These are phyloP conservation scores for Syndactyla subalaris DNA, from an alignment of 2,797 vertebrate species.

Conservation along the genomic window DNA sequence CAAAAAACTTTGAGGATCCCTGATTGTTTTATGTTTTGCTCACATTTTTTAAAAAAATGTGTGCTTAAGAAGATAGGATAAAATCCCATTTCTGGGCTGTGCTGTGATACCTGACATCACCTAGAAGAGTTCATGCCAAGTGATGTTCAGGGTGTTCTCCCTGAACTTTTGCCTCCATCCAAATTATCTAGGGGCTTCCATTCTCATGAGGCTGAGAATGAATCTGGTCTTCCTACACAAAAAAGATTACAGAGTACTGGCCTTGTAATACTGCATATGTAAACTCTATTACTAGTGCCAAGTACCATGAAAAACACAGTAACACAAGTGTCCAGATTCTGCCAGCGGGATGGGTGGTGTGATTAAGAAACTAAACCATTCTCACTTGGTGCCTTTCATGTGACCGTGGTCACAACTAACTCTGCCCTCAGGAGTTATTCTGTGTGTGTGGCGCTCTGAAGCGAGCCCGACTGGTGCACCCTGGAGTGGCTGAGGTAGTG, in stretches of 20 bases:
- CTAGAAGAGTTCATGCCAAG: background rate
- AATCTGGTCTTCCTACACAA: background rate
- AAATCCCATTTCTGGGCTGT: background rate
- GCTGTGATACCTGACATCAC: background rate
- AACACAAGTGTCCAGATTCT: background rate
- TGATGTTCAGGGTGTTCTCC: background rate
- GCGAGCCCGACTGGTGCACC: conserved; percentile 90
- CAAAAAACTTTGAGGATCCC: background rate
- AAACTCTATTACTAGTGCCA: background rate
- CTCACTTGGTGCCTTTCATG: background rate
- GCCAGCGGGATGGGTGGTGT: background rate
- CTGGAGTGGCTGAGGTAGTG: conserved; percentile 95
- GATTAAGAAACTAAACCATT: background rate
- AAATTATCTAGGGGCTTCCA: background rate
- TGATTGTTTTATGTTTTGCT: background rate
- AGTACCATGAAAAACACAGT: background rate
- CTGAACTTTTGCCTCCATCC: background rate
- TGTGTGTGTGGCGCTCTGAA: conserved; percentile 97
- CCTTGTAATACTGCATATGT: background rate
- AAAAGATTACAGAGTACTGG: background rate
- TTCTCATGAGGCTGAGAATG: background rate
- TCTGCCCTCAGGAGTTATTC: conserved; percentile 88
- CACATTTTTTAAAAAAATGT: fast-evolving
- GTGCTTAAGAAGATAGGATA: background rate
- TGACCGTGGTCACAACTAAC: background rate